Conservation (phyloP, 2,113 vertebrate species). For the Callithrix jacchus region DNA sequence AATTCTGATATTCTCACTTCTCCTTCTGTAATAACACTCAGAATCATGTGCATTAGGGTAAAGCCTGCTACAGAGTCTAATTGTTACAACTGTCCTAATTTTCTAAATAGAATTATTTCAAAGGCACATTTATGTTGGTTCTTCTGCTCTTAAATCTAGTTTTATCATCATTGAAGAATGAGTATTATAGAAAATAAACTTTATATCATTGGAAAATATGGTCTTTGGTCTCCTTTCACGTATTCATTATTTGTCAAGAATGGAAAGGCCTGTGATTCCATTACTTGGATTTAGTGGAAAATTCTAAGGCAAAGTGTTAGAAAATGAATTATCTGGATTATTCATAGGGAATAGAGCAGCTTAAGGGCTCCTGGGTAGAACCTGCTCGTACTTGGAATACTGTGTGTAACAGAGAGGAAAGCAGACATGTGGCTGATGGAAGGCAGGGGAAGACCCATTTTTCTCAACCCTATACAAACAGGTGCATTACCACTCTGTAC, state of each 20-base stretch:
- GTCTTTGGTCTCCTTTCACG: neutral
- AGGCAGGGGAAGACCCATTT: neutral
- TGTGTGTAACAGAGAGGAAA: neutral
- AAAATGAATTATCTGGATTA: constrained; percentile 13
- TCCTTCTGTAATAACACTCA: neutral
- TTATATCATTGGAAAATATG: neutral
- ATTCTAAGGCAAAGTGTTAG: neutral
- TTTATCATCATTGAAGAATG: neutral
- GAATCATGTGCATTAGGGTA: constrained; percentile 2
- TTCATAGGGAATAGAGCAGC: neutral
- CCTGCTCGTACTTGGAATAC: neutral
- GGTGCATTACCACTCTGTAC: neutral
- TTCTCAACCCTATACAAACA: neutral
- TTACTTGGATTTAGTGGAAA: neutral
- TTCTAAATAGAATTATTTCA: constrained; percentile 7
- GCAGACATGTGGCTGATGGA: neutral
- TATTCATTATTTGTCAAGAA: neutral
- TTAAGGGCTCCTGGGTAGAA: neutral
- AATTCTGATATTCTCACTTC: constrained; percentile 8
- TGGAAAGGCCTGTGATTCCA: neutral
- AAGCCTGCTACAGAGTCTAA: neutral
- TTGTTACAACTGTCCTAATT: neutral
- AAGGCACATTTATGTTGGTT: neutral
- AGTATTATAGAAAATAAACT: constrained; percentile 29
- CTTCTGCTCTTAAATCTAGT: constrained; percentile 10